Evolutionary conservation across 2,113 vertebrate species (phyloP), one percentile per base, ranked within the genome.

Genomic region (Scophthalmus maximus): DNA sequence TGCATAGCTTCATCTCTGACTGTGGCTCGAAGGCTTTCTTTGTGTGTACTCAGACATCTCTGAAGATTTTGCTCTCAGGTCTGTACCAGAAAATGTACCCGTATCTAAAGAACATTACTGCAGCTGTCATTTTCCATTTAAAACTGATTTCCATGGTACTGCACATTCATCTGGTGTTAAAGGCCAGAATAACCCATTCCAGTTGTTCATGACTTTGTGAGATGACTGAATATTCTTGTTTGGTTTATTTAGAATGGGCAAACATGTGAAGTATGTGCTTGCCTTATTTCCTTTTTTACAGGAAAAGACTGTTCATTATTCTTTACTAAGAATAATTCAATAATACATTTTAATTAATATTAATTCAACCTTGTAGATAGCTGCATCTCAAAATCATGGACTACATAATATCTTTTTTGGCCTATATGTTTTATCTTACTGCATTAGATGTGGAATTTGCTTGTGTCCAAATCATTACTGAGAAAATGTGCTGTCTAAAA

Each of bases 51-150:
- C 44, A 53, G 59, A 78, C 38, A 59, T 67, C 23, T 73, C 5
- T 53, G 23, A 68, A 81, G 61, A 51, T 68, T 85, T 47, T 69
- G 50, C 47, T 65, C 58, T 73, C 25, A 63, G 25, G 15, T 55
- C 30, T 53, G 15, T 23, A 18, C 22, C 60, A 66, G 23, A 77
- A 66, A 71, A 47, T 62, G 12, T 49, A 17, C 18, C 36, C 15
- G 25, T 29, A 34, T 58, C 0, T 22, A 32, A 52, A 63, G 40
- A 65, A 56, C 9, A 29, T 49, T 38, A 36, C 27, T 52, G 8
- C 8, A 75, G n/a, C 47, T 64, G 6, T 46, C 25, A 47, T 50
- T 61, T 58, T 27, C 10, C 47, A n/a, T 66, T 65, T 50, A 10
- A 23, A 53, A 63, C 25, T 38, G 20, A 57, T 72, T 49, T 61